Conservation (phyloP, 2,888 invertebrate species). For the Drosophila birchii region DNA sequence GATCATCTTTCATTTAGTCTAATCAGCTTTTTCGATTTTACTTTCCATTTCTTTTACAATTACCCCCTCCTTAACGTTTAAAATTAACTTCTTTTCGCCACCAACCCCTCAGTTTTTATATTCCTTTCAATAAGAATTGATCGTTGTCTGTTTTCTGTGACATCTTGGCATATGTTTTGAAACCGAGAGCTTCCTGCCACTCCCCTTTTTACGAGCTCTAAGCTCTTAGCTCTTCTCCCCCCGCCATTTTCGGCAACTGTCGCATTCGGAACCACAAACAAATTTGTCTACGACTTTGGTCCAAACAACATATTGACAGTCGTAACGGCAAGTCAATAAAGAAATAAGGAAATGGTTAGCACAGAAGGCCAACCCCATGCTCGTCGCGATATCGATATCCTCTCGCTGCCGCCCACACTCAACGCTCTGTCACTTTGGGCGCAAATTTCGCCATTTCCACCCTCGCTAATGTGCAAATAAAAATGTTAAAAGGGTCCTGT, state of each 20-base stretch:
- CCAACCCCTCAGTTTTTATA: constrained; percentile 19
- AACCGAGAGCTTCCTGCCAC: constrained; percentile 11
- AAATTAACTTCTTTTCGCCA: not conserved
- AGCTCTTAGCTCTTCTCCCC: not conserved
- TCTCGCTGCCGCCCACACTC: constrained; percentile 68
- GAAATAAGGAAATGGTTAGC: constrained; percentile 46
- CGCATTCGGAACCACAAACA: constrained; percentile 77
- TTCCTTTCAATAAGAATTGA: constrained; percentile 22
- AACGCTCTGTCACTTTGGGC: constrained; percentile 80
- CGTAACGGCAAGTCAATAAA: constrained; percentile 67
- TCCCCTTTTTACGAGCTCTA: constrained; percentile 7
- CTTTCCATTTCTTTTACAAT: not conserved
- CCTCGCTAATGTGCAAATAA: constrained; percentile 85
- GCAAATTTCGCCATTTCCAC: constrained; percentile 83
- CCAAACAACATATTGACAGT: constrained; percentile 70
- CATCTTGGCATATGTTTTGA: constrained; percentile 61
- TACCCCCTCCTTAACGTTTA: constrained; percentile 13
- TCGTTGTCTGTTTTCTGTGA: constrained; percentile 11
- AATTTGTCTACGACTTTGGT: constrained; percentile 77
- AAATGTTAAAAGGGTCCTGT: constrained; percentile 85
- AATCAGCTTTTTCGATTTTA: not conserved
- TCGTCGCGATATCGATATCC: constrained; percentile 5
- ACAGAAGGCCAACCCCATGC: constrained; percentile 10
- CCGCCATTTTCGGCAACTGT: constrained; percentile 55
- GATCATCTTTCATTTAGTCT: too few relatives aligned